Base-by-base conservation (phyloP, 2,888 invertebrate genomes). In the Stegana nigrithorax region DNA sequence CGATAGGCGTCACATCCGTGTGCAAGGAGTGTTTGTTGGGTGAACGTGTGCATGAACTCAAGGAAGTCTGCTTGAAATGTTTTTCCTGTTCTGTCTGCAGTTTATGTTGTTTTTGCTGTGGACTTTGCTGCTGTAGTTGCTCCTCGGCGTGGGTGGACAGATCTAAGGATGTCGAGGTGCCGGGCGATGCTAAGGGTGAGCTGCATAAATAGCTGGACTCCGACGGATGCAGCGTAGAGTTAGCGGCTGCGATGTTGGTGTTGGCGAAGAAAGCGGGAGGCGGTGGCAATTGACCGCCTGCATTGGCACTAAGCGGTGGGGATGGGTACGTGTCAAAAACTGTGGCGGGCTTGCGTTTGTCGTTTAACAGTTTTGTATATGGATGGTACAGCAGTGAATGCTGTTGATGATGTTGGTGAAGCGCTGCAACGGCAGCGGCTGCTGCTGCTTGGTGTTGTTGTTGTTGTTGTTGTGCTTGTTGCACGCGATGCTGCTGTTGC, bases 161-260 rank as follows among this genome's bases (percentile, higher is more conserved):
- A 53, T 82, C 82, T 69, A 78, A 65, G 1, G 75, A 78, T 26
- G 80, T 66, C 1, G 75, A 75, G 26, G 80, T 72, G 8, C 69
- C 77, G 1, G 85, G 83, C 0, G 85, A 83, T 5, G 83, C 81
- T n/a, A 84, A 84, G 0, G 85, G 85, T 4, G 85, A 85, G 0
- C 82, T 84, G 51, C 84, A 84, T 36, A 81, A 83, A 23, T 73
- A 75, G 5, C 75, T 75, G 10, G 75, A 70, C 12, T 75, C 75
- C 1, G 69, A 69, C 44, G 71, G 23, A 6, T 73, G 70, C 50
- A 70, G 59, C n/a, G n/a, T n/a, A n/a, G n/a, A n/a, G n/a, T n/a
- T n/a, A n/a, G n/a, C n/a, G n/a, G 50, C 59, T 25, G 63, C 14
- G 7, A 66, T 72, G 17, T 74, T 65, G 57, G 59, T 5, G n/a